phyloP scores from a whole-genome alignment of 1,140 invertebrate species.

The Habropoda laboriosa region DNA sequence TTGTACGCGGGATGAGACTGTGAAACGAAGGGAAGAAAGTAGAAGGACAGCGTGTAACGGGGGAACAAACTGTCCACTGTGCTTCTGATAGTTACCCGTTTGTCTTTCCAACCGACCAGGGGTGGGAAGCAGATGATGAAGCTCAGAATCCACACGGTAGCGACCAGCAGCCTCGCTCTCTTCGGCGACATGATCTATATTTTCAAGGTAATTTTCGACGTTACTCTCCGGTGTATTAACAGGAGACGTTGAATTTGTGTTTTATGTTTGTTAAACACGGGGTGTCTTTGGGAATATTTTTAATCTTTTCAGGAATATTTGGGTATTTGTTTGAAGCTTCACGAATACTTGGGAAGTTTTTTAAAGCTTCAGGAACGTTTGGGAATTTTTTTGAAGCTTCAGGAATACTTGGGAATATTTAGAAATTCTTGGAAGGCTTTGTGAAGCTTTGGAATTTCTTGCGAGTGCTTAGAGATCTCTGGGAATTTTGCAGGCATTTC shows the following conservation, averaged over 20 bases:
- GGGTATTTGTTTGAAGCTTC: too few relatives aligned
- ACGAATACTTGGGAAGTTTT: too few relatives aligned
- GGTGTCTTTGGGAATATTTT: too few relatives aligned
- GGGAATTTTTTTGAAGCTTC: neutral
- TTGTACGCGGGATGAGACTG: constrained; percentile 69
- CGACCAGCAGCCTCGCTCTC: constrained; percentile 93
- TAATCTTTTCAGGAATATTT: too few relatives aligned
- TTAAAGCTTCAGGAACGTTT: neutral
- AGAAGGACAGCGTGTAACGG: neutral
- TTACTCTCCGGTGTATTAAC: too few relatives aligned
- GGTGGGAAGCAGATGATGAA: constrained; percentile 99
- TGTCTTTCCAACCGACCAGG: constrained; percentile 95
- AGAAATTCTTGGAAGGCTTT: neutral
- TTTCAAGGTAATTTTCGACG: neutral
- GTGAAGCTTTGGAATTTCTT: neutral
- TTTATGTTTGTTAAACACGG: too few relatives aligned
- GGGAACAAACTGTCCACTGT: constrained; percentile 2
- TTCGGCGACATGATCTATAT: constrained; percentile 92
- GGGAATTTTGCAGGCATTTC: too few relatives aligned
- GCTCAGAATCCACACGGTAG: constrained; percentile 95
- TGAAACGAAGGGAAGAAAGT: constrained; percentile 7
- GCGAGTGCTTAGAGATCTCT: too few relatives aligned
- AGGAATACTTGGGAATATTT: neutral
- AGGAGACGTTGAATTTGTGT: too few relatives aligned
- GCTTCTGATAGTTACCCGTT: constrained; percentile 84